These are phyloP conservation scores for Rhynchonycteris naso DNA, from an alignment of 2,797 vertebrate genomes.

Conservation along the genomic window DNA sequence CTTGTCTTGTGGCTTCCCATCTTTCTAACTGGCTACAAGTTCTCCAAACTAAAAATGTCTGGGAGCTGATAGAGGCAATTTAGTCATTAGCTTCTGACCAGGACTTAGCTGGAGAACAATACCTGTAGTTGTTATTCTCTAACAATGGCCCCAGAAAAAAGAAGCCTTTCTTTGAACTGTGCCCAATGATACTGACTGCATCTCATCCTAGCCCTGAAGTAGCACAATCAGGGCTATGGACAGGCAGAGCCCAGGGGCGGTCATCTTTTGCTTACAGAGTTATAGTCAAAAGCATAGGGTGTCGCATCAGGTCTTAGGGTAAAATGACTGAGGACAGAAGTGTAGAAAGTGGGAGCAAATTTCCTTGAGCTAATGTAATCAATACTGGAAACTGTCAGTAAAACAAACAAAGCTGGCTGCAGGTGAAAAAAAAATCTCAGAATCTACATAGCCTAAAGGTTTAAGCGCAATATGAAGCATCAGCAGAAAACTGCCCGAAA, in stretches of 20 bases:
- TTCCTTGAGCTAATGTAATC: conserved; percentile 6
- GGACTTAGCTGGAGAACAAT: neutral
- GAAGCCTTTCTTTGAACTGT: neutral
- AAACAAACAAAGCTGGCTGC: conserved; percentile 12
- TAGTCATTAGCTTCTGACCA: neutral
- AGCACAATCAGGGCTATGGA: neutral
- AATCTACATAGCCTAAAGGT: conserved; percentile 57
- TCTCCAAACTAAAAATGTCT: neutral
- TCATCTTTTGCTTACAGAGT: neutral
- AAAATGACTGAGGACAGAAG: neutral
- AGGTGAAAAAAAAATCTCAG: conserved; percentile 36
- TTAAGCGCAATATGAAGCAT: neutral
- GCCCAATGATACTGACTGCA: neutral
- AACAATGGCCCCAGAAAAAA: neutral
- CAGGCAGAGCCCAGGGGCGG: neutral
- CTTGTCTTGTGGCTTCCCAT: neutral
- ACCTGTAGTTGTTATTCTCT: neutral
- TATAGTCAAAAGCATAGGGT: neutral
- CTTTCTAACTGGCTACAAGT: neutral
- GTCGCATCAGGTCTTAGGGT: neutral
- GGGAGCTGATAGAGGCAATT: neutral
- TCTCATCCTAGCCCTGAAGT: neutral
- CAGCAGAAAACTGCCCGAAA: conserved; percentile 62
- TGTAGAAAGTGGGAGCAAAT: neutral
- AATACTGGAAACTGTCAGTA: neutral